Evolutionary conservation across 2,113 vertebrate genomes (phyloP), one percentile per base, ranked within the genome.

Genomic region (Hucho hucho): DNA sequence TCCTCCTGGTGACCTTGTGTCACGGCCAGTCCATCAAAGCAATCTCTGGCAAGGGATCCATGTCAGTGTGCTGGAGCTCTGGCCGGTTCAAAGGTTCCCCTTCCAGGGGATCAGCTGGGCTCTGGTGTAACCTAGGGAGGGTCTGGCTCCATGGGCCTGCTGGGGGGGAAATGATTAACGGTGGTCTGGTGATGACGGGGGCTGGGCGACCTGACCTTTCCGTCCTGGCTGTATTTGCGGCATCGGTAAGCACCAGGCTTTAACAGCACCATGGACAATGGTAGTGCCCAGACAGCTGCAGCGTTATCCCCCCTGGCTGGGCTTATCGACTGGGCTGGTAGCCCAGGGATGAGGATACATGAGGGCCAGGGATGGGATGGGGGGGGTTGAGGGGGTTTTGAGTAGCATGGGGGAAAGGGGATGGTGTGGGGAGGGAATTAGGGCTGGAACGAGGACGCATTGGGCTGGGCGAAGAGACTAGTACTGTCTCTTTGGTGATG

Each of bases 261-360:
- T 84, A 86, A 77, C 81, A 75, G 88, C 75, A 84, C 20, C 79
- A 81, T 88, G 73, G 83, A 53, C 16, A 74, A 72, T 75, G 13
- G 56, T 84, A 61, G 79, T 80, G 78, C 76, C 82, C 66, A 77
- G 79, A 89, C 91, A 92, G 89, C 90, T 90, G 91, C 86, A 86
- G 12, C 28, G 71, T 86, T 83, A 89, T 88, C 87, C 88, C 74
- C 64, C n/a, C 18, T 4, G 6, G 49, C 24, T 69, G 73, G 79
- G 81, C 82, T 86, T 65, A 86, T 78, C 79, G 84, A 78, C 83
- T 82, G 81, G 88, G 77, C 9, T 37, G 66, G 72, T 72, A 68
- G 84, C 80, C 77, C 75, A 53, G 29, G 25, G 59, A 53, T 61
- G 22, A 28, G 16, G 29, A 0, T 26, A 63, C 73, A 64, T 74